These are phyloP conservation scores for Bradypus variegatus DNA, from an alignment of 2,797 vertebrate species.

Conservation along the genomic window DNA sequence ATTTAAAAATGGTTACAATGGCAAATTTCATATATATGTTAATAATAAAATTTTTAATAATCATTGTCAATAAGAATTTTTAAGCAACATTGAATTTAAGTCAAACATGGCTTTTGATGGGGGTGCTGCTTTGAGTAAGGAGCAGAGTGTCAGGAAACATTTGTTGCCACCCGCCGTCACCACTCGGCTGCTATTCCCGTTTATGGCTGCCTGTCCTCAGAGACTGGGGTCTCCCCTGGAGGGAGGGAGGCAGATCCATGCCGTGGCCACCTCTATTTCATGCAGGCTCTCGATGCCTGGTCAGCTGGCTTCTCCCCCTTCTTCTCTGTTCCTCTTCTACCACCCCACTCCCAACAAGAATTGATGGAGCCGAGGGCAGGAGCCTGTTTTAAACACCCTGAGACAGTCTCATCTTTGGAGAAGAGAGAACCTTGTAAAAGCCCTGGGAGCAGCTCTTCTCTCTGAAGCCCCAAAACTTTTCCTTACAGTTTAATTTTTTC, in stretches of 20 bases:
- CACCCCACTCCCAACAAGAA: neutral
- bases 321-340: neutral
- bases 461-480: neutral
- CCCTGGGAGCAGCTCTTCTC: neutral
- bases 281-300: accelerated
- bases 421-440: neutral
- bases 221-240: too few species aligned
- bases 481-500: neutral
- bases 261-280: neutral
- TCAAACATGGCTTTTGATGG: neutral
- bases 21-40: too few species aligned
- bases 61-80: neutral
- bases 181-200: accelerated
- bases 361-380: neutral
- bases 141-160: neutral
- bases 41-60: too few species aligned
- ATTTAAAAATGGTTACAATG: too few species aligned
- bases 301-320: neutral
- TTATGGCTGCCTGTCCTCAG: neutral
- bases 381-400: neutral
- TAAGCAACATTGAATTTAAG: neutral
- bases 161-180: neutral
- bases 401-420: neutral
- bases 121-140: neutral
- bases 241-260: neutral